A percentile compares a stretch with the other conserved stretches of the same genome.
Conservation (phyloP, 1,140 invertebrate genomes). For the Drosophila chauvacae region DNA sequence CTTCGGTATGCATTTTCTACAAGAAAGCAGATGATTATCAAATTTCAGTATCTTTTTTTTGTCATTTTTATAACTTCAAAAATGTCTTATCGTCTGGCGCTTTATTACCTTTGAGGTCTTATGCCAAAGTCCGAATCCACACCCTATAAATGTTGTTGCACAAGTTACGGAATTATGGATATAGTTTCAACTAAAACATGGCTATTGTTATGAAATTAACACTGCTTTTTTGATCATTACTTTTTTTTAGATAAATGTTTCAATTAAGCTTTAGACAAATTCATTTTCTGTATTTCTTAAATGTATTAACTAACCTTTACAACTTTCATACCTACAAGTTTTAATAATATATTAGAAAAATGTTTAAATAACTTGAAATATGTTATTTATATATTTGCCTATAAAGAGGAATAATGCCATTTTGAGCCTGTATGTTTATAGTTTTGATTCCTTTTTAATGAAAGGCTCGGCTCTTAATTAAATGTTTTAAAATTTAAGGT, state of each 20-base stretch:
- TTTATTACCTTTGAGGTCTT: background rate
- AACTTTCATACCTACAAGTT: background rate
- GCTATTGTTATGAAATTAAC: background rate
- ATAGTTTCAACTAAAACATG: conserved; percentile 1
- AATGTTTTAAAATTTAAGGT: background rate
- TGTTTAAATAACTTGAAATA: too few species aligned
- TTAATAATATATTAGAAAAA: background rate
- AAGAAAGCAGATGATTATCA: background rate
- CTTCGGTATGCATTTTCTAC: too few species aligned
- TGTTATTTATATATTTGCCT: background rate
- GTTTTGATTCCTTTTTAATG: background rate
- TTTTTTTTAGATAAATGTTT: background rate
- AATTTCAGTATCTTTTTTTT: background rate
- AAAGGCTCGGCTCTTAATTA: background rate
- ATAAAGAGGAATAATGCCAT: background rate
- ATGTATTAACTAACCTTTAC: conserved; percentile 3
- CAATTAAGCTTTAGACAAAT: conserved; percentile 1
- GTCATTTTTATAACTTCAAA: background rate
- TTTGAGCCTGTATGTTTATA: background rate
- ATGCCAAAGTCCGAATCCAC: conserved; percentile 18
- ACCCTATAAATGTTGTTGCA: conserved; percentile 12
- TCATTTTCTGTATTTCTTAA: conserved; percentile 13
- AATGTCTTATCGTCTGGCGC: background rate
- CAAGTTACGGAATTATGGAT: conserved; percentile 1
- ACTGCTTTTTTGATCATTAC: background rate